Conservation (phyloP, 1,140 invertebrate genomes). For the Lasaia peninsularis region DNA sequence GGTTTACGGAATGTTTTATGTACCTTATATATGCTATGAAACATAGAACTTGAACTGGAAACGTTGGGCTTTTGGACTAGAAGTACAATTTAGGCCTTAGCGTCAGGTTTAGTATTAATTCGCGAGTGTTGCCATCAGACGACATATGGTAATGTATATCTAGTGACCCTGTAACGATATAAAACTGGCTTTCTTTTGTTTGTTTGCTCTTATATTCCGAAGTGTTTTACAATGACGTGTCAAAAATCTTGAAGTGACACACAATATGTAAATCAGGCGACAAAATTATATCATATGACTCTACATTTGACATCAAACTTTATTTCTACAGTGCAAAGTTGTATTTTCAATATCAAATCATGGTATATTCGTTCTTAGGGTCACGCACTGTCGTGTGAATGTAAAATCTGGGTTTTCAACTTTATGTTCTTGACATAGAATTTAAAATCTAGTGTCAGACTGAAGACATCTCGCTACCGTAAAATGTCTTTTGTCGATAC, state of each 20-base stretch:
- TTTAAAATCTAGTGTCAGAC: constrained; percentile 11
- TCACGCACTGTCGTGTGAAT: constrained; percentile 4
- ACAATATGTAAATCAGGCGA: constrained; percentile 1
- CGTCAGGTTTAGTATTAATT: too few relatives aligned
- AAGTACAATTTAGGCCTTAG: too few relatives aligned
- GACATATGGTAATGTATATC: too few relatives aligned
- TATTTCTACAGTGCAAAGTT: neutral
- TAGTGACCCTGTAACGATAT: neutral
- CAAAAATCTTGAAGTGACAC: constrained; percentile 10
- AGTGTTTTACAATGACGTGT: constrained; percentile 13
- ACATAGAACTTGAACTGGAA: too few relatives aligned
- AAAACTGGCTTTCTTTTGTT: neutral
- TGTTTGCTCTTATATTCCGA: constrained; percentile 6
- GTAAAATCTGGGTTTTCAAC: constrained; percentile 20
- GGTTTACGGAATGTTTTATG: too few relatives aligned
- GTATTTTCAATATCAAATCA: neutral
- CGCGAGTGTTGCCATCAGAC: too few relatives aligned
- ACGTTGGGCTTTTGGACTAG: too few relatives aligned
- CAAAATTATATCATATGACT: neutral
- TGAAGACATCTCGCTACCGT: constrained; percentile 15
- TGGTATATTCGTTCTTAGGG: constrained; percentile 2
- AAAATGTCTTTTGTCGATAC: constrained; percentile 28
- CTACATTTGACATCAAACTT: neutral
- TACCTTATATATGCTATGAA: too few relatives aligned
- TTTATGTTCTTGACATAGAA: constrained; percentile 8